Evolutionary conservation across 2,888 invertebrate genomes (phyloP).

Genomic region (Lysandra coridon): DNA sequence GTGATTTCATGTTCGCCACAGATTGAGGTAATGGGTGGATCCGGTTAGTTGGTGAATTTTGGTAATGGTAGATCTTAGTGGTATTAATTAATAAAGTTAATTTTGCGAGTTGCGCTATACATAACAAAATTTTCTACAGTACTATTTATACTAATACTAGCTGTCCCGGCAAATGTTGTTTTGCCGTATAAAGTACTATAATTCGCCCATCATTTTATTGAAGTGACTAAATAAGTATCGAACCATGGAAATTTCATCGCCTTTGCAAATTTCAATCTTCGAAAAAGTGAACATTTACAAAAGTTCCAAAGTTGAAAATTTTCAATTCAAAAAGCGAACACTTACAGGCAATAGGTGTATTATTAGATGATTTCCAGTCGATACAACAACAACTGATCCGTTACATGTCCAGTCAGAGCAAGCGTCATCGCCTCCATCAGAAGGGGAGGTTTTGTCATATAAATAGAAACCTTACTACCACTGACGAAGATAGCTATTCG

Average conservation of each 20-base stretch:
- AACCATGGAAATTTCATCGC: not conserved
- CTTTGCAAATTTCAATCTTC: not conserved
- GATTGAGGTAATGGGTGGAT: constrained; percentile 6
- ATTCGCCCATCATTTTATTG: too few relatives aligned
- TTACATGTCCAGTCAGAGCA: constrained; percentile 19
- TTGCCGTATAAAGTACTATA: too few relatives aligned
- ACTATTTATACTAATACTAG: too few relatives aligned
- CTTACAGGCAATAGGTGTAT: constrained; percentile 1
- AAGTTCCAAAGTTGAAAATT: not conserved
- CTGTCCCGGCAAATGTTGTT: too few relatives aligned
- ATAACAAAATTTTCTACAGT: too few relatives aligned
- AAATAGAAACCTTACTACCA: not conserved
- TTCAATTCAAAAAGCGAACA: not conserved
- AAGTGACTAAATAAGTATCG: too few relatives aligned
- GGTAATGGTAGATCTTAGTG: not conserved
- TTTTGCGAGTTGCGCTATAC: not conserved
- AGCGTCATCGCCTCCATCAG: constrained; percentile 14
- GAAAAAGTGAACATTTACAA: not conserved
- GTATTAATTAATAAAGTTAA: not conserved
- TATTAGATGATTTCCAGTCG: constrained; percentile 27
- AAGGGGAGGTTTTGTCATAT: not conserved
- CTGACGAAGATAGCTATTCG: not conserved
- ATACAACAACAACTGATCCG: constrained; percentile 18
- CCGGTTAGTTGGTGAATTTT: not conserved
- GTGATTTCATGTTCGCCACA: constrained; percentile 11